Conservation (phyloP, 2,113 vertebrate genomes). For the Charina bottae region DNA sequence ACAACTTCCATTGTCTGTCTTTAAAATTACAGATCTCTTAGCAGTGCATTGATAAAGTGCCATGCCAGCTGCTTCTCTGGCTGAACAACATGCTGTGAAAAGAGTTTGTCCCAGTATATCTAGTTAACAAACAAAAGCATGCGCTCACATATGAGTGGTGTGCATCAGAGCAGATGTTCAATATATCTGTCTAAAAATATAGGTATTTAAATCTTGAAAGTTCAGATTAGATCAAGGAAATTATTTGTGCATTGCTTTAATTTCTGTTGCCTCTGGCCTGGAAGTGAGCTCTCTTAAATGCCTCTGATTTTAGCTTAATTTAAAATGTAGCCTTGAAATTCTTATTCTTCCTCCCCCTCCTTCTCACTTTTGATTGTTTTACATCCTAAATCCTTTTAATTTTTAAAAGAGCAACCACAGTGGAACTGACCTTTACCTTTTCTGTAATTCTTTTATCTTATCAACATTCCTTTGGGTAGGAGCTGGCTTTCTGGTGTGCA, state of each 20-base stretch:
- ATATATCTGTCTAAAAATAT: neutral
- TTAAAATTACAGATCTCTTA: neutral
- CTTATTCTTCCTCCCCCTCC: conserved; percentile 28
- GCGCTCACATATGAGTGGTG: neutral
- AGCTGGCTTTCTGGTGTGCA: conserved; percentile 48
- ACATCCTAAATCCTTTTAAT: conserved; percentile 32
- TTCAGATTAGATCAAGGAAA: neutral
- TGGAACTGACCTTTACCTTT: conserved; percentile 69
- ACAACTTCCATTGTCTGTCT: neutral
- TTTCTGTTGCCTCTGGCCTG: neutral
- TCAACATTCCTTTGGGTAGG: conserved; percentile 48
- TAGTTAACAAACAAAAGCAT: neutral
- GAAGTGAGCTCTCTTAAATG: conserved; percentile 46
- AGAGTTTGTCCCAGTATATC: neutral
- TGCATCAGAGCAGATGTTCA: conserved; percentile 10
- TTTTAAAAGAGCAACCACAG: conserved; percentile 52
- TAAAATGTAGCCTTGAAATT: conserved; percentile 45
- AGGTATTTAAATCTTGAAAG: neutral
- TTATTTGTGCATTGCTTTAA: neutral
- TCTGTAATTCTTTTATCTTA: conserved; percentile 53
- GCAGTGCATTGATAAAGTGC: neutral
- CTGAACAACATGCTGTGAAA: neutral
- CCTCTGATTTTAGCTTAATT: conserved; percentile 64
- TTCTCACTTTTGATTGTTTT: conserved; percentile 47
- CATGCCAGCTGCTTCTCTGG: neutral